Conservation (phyloP, 2,797 vertebrate genomes). For the Pseudochirops corinnae region DNA sequence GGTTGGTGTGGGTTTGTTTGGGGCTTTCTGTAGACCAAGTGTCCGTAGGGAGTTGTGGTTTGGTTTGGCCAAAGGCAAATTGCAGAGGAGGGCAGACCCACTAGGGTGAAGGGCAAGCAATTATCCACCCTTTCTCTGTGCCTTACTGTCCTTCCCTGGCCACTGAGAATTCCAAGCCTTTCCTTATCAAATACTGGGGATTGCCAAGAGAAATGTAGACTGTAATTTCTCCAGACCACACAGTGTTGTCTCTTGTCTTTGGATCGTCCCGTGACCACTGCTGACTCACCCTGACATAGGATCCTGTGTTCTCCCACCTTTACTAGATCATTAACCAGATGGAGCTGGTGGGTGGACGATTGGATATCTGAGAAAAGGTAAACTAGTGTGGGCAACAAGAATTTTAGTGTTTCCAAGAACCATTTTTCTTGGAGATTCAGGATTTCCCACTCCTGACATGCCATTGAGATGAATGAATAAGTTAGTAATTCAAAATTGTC, state of each 20-base stretch:
- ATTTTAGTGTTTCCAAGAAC: conserved; percentile 61
- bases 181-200: conserved; percentile 71
- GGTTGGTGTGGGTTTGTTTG: conserved; percentile 71
- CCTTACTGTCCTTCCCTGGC: conserved; percentile 57
- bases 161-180: conserved; percentile 47
- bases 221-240: conserved; percentile 46
- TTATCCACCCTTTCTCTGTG: conserved; percentile 54
- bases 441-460: not conserved
- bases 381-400: conserved; percentile 48
- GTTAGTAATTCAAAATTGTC: not conserved
- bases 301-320: conserved; percentile 72
- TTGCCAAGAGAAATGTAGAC: conserved; percentile 71
- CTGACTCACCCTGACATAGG: conserved; percentile 79
- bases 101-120: conserved; percentile 65
- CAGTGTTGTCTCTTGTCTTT: conserved; percentile 61
- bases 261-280: conserved; percentile 52
- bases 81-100: conserved; percentile 65
- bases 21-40: conserved; percentile 65
- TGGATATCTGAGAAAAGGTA: conserved; percentile 54
- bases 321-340: conserved; percentile 73
- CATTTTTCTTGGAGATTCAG: conserved; percentile 33
- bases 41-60: conserved; percentile 74
- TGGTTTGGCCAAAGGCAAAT: conserved; percentile 74
- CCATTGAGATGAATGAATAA: not conserved
- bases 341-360: conserved; percentile 44